These are phyloP conservation scores for Circaetus gallicus DNA, from an alignment of 2,113 vertebrate genomes.

Conservation along the genomic window DNA sequence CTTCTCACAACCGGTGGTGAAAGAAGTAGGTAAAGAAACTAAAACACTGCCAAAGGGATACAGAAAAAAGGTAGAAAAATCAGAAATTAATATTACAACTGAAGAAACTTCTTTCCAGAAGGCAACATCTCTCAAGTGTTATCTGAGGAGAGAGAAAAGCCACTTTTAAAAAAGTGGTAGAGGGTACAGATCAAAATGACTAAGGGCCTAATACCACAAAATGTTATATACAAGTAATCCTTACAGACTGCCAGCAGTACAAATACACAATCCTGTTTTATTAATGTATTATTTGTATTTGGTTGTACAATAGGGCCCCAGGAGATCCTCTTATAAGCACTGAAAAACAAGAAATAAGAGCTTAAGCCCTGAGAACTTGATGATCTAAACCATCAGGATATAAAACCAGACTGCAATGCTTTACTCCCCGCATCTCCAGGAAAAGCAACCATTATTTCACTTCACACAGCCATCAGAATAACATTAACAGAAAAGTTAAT, in stretches of 20 bases:
- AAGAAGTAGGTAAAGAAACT: neutral
- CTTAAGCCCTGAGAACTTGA: neutral
- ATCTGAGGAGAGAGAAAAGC: neutral
- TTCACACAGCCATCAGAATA: neutral
- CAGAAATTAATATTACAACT: neutral
- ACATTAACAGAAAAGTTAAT: neutral
- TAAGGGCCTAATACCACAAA: neutral
- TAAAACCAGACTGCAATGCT: neutral
- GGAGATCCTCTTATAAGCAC: slow-evolving; percentile 7
- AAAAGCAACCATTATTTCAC: neutral
- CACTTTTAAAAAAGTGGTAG: neutral
- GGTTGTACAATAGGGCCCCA: neutral
- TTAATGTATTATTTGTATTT: slow-evolving; percentile 30
- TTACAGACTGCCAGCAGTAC: neutral
- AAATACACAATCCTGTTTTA: neutral
- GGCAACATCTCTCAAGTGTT: neutral
- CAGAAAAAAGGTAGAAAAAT: neutral
- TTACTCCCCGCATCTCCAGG: neutral
- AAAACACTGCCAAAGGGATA: neutral
- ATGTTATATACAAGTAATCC: neutral
- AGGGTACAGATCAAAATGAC: neutral
- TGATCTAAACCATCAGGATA: neutral
- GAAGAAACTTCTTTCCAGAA: neutral
- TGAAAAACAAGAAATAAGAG: slow-evolving; percentile 24
- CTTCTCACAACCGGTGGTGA: neutral